A percentile compares a stretch with the other conserved stretches of the same genome.
These are phyloP conservation scores for Azorinus chamasolen DNA, from an alignment of 2,888 invertebrate species.

Conservation along the genomic window DNA sequence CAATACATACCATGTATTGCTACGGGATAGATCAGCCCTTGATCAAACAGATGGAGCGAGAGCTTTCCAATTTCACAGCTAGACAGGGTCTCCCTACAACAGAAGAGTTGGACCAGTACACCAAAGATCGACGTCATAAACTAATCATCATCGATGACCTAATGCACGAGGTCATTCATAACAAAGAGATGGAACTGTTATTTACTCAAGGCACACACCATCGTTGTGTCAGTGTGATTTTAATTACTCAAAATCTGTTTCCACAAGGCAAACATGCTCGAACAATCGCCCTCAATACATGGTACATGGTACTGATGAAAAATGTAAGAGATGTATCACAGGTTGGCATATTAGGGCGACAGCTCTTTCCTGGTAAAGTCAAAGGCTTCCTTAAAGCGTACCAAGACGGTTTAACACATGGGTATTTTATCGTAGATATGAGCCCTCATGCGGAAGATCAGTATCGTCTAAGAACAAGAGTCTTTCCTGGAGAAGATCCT, in stretches of 20 bases:
- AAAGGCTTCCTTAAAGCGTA: constrained; percentile 28
- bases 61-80: constrained; percentile 26
- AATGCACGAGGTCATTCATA: constrained; percentile 25
- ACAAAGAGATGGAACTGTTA: constrained; percentile 27
- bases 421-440: constrained; percentile 28
- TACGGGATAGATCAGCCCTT: constrained; percentile 41
- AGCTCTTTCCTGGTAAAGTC: constrained; percentile 15
- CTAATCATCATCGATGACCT: constrained; percentile 40
- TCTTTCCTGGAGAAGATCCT: constrained; percentile 25
- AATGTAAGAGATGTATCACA: constrained; percentile 16
- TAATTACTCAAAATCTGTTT: constrained; percentile 15
- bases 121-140: constrained; percentile 16
- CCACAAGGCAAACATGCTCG: constrained; percentile 16
- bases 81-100: constrained; percentile 21
- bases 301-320: constrained; percentile 32
- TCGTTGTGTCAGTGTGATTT: constrained; percentile 12
- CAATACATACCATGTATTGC: constrained; percentile 37
- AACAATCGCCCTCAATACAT: constrained; percentile 38
- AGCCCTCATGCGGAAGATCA: constrained; percentile 10
- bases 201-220: constrained; percentile 41
- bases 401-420: constrained; percentile 14
- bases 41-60: constrained; percentile 37
- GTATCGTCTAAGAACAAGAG: constrained; percentile 19
- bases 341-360: constrained; percentile 3
- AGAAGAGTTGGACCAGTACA: constrained; percentile 34